A percentile compares a stretch with the other conserved stretches of the same genome.
Evolutionary conservation across 1,140 invertebrate species (phyloP).

Genomic region (Anastrepha obliqua): DNA sequence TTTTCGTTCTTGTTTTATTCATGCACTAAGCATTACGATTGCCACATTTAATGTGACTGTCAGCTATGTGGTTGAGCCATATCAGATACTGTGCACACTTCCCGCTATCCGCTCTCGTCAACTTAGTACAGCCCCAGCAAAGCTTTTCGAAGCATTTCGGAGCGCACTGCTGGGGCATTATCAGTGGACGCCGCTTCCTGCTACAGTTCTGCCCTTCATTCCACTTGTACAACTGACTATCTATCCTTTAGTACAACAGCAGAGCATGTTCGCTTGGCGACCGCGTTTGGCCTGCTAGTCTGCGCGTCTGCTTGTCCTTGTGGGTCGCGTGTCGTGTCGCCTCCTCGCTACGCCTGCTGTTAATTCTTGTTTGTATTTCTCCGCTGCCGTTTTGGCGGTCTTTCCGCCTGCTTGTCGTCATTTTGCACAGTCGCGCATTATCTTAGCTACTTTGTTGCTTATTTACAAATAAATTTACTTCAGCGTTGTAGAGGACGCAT

Average conservation of each 20-base stretch:
- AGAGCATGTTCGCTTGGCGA: conserved; percentile 9
- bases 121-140: neutral
- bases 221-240: neutral
- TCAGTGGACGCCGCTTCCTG: neutral
- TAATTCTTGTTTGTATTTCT: neutral
- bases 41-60: conserved; percentile 48
- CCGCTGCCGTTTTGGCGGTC: neutral
- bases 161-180: neutral
- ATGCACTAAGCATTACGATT: neutral
- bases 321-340: neutral
- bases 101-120: neutral
- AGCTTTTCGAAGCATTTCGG: neutral
- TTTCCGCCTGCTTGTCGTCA: neutral
- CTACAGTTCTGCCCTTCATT: neutral
- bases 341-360: neutral
- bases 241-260: neutral
- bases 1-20: neutral
- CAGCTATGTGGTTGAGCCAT: conserved; percentile 4
- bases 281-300: neutral
- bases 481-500: neutral
- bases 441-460: conserved; percentile 37
- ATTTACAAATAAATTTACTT: conserved; percentile 25
- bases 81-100: neutral
- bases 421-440: conserved; percentile 17
- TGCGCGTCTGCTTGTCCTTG: neutral